Evolutionary conservation across 2,888 invertebrate genomes (phyloP).

Genomic region (Neuroscelio doddi): DNA sequence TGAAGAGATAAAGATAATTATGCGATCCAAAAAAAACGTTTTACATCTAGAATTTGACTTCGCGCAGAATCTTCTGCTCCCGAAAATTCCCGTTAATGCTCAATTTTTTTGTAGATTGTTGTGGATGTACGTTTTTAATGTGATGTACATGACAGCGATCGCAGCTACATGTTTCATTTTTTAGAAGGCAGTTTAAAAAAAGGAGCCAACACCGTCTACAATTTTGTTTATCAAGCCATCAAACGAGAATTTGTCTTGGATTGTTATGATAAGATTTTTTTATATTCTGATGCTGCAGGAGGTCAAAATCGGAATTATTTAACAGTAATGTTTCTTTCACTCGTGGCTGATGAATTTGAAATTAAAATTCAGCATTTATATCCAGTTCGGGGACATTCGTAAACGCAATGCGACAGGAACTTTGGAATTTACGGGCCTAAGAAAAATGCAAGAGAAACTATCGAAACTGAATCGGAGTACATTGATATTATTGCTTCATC

Average conservation of each 20-base stretch:
- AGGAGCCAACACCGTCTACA: conserved; percentile 27
- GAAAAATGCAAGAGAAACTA: conserved; percentile 16
- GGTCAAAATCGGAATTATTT: conserved; percentile 43
- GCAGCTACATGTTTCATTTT: conserved; percentile 39
- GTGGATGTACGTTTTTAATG: conserved; percentile 33
- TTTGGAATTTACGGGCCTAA: conserved; percentile 31
- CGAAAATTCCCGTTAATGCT: conserved; percentile 34
- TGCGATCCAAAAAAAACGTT: no score
- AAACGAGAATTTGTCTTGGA: conserved; percentile 19
- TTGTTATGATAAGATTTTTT: conserved; percentile 23
- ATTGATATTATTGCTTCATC: conserved; percentile 22
- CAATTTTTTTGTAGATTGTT: conserved; percentile 27
- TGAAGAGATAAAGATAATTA: no score
- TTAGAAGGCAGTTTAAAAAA: conserved; percentile 31
- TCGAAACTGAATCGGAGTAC: conserved; percentile 28
- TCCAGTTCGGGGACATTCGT: conserved; percentile 41
- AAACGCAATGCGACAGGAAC: conserved; percentile 42
- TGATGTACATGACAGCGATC: conserved; percentile 22
- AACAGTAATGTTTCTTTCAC: conserved; percentile 16
- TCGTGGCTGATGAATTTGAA: conserved; percentile 22
- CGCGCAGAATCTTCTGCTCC: conserved; percentile 32
- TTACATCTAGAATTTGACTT: conserved; percentile 27
- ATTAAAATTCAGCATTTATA: no score
- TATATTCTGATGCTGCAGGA: no score
- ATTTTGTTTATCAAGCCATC: conserved; percentile 24